Conservation (phyloP, 2,797 vertebrate genomes). For the Megalops cyprinoides region DNA sequence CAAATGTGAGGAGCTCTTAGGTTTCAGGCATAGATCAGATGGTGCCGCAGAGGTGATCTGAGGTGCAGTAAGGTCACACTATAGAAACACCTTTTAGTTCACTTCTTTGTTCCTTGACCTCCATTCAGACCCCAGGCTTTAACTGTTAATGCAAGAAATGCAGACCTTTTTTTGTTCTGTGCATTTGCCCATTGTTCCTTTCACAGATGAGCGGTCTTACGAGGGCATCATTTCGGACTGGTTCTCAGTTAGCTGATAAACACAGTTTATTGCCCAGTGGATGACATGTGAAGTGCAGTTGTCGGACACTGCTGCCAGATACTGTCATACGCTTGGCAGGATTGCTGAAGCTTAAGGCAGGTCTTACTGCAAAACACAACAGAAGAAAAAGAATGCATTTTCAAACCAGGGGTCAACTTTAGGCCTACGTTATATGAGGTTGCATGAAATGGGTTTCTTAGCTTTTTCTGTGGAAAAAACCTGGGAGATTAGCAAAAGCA, state of each 20-base stretch:
- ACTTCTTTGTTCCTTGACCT: no score
- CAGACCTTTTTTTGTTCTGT: no score
- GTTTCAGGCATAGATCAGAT: neutral
- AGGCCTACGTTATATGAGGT: neutral
- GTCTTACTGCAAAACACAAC: slow-evolving; percentile 2
- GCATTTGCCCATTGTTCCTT: no score
- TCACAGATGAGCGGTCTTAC: no score
- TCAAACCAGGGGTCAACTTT: neutral
- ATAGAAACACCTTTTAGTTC: no score
- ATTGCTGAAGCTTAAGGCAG: slow-evolving; percentile 14
- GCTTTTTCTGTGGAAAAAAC: neutral
- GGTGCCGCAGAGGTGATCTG: no score
- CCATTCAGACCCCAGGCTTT: no score
- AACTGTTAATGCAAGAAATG: no score
- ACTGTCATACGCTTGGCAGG: slow-evolving; percentile 15
- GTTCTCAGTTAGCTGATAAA: neutral
- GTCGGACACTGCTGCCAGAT: slow-evolving; percentile 5
- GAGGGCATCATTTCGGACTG: no score
- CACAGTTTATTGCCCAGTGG: neutral
- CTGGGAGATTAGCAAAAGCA: neutral
- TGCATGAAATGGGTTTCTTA: neutral
- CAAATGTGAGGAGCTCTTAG: neutral
- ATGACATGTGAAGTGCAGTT: neutral
- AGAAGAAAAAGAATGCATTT: neutral
- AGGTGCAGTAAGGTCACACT: no score